phyloP scores from a whole-genome alignment of 2,888 invertebrate genomes.

The Sphecodes monilicornis region DNA sequence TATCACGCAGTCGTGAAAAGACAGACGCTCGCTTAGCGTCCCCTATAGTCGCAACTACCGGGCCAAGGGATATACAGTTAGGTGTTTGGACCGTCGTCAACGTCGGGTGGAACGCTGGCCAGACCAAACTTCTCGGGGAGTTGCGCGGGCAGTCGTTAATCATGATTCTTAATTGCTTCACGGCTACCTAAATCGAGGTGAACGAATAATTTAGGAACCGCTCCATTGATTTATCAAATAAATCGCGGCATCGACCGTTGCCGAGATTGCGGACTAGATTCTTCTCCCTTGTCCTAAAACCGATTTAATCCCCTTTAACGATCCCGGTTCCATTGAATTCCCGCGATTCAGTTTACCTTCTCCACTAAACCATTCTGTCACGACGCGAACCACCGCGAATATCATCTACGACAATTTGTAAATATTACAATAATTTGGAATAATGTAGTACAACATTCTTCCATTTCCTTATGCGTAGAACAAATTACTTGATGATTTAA shows the following conservation, averaged over 20 bases:
- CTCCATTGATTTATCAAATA: slow-evolving; percentile 76
- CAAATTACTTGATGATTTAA: too few relatives aligned
- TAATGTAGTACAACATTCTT: too few relatives aligned
- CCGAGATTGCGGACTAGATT: slow-evolving; percentile 59
- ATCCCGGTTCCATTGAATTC: slow-evolving; percentile 53
- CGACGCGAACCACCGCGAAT: too few relatives aligned
- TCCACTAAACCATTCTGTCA: background rate
- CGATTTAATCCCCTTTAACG: slow-evolving; percentile 68
- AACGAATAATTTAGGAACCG: slow-evolving; percentile 70
- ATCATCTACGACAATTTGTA: background rate
- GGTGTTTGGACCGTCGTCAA: slow-evolving; percentile 32
- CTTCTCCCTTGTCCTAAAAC: slow-evolving; percentile 49
- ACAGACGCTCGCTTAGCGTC: background rate
- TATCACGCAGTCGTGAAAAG: slow-evolving; percentile 18
- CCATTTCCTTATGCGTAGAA: too few relatives aligned
- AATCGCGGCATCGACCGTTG: slow-evolving; percentile 65
- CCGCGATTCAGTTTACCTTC: slow-evolving; percentile 37
- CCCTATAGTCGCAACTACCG: background rate
- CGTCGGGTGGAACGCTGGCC: slow-evolving; percentile 51
- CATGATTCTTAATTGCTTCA: slow-evolving; percentile 75
- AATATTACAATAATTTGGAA: background rate
- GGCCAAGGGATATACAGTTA: slow-evolving; percentile 20
- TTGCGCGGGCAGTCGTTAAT: slow-evolving; percentile 71
- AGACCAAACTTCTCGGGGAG: slow-evolving; percentile 63
- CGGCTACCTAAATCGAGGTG: slow-evolving; percentile 66